These are phyloP conservation scores for Microtus pennsylvanicus DNA, from an alignment of 2,113 vertebrate species.

Conservation along the genomic window DNA sequence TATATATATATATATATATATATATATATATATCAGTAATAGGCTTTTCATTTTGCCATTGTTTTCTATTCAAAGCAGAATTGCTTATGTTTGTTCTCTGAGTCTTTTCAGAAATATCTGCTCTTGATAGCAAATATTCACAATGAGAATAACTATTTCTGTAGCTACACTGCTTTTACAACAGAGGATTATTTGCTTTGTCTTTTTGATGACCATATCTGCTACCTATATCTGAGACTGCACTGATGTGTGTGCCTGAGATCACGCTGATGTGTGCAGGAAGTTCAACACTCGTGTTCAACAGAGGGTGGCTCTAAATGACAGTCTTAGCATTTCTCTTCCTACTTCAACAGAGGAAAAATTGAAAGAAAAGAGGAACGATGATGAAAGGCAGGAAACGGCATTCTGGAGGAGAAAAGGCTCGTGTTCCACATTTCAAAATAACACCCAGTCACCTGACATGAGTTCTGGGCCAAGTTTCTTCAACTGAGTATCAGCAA, in stretches of 20 bases:
- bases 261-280: not conserved
- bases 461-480: not conserved
- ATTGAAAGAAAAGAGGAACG: not conserved
- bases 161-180: slow-evolving; percentile 19
- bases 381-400: not conserved
- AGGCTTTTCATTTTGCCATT: not conserved
- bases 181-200: slow-evolving; percentile 27
- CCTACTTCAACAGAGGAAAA: not conserved
- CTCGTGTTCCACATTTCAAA: not conserved
- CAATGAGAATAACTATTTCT: not conserved
- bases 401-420: not conserved
- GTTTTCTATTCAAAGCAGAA: not conserved
- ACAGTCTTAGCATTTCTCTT: slow-evolving; percentile 18
- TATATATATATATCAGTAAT: not conserved
- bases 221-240: not conserved
- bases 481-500: slow-evolving; percentile 22
- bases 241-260: not conserved
- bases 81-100: not conserved
- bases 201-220: slow-evolving; percentile 7
- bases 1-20: not conserved
- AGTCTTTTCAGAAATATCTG: slow-evolving; percentile 53
- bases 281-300: not conserved
- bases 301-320: slow-evolving; percentile 11
- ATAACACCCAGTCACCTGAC: slow-evolving; percentile 23
- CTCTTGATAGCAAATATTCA: slow-evolving; percentile 26